A percentile compares a stretch with the other conserved stretches of the same genome.
These are phyloP conservation scores for Acrocyrtus sp. DNA, from an alignment of 2,888 invertebrate species.

Conservation along the genomic window DNA sequence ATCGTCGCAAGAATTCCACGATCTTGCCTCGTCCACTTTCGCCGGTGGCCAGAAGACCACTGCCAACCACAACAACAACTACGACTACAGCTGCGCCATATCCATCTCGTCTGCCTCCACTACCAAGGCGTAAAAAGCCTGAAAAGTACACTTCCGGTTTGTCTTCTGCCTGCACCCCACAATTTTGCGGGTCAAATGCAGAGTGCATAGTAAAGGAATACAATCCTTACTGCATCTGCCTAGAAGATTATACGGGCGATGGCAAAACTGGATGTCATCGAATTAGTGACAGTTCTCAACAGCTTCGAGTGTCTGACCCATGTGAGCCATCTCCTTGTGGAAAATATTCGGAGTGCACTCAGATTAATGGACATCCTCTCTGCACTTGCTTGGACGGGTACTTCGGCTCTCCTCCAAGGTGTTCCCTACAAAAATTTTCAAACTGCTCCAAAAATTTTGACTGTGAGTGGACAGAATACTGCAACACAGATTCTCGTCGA, in stretches of 20 bases:
- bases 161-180: constrained; percentile 47
- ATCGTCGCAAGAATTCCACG: too few relatives aligned
- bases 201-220: constrained; percentile 57
- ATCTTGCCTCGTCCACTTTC: too few relatives aligned
- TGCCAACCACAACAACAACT: neutral
- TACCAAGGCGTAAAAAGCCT: neutral
- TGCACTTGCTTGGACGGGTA: constrained; percentile 64
- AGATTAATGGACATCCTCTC: constrained; percentile 63
- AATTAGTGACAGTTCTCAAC: constrained; percentile 40
- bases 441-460: constrained; percentile 67
- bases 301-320: constrained; percentile 66
- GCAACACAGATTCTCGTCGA: constrained; percentile 75
- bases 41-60: too few relatives aligned
- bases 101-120: neutral
- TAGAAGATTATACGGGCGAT: constrained; percentile 58
- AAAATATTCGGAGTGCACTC: constrained; percentile 64
- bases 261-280: constrained; percentile 33
- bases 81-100: neutral
- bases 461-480: constrained; percentile 72
- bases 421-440: constrained; percentile 56
- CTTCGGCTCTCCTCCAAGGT: constrained; percentile 62
- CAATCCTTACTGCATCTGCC: constrained; percentile 56
- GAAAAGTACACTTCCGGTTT: constrained; percentile 9
- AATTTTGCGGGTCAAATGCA: constrained; percentile 49
- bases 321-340: constrained; percentile 75